These are phyloP conservation scores for Dryobotodes eremita DNA, from an alignment of 2,888 invertebrate species.

Conservation along the genomic window DNA sequence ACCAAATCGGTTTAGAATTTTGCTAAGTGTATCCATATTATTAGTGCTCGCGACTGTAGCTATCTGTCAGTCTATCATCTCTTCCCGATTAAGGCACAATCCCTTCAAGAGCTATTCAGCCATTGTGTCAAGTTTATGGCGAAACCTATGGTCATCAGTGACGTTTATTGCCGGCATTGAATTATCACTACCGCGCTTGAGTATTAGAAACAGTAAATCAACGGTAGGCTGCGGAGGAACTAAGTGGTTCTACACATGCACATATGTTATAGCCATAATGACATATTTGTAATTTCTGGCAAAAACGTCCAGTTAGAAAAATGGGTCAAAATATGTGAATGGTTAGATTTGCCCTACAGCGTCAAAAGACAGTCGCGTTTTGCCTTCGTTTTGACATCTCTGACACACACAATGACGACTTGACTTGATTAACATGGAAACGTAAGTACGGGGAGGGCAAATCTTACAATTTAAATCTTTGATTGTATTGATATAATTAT, in stretches of 20 bases:
- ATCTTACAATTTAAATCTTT: neutral
- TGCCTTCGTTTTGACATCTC: neutral
- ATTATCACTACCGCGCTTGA: conserved; percentile 30
- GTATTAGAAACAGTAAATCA: conserved; percentile 45
- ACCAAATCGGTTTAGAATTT: no score
- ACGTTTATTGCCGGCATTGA: conserved; percentile 37
- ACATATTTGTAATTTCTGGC: neutral
- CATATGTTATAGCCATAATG: neutral
- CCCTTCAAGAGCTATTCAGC: neutral
- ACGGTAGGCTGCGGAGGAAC: neutral
- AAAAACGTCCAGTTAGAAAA: neutral
- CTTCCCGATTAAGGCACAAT: conserved; percentile 21
- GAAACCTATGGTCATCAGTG: conserved; percentile 35
- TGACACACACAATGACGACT: neutral
- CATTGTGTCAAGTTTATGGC: conserved; percentile 24
- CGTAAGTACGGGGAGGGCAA: neutral
- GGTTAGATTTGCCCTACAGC: neutral
- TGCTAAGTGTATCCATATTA: no score
- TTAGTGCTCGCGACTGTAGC: no score
- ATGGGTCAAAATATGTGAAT: neutral
- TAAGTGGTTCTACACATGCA: neutral
- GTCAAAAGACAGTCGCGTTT: no score
- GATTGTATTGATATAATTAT: neutral
- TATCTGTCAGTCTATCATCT: neutral
- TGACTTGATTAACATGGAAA: neutral